Evolutionary conservation across 2,888 invertebrate species (phyloP), one percentile per base, ranked within the genome.

Genomic region (Polietes domitor): DNA sequence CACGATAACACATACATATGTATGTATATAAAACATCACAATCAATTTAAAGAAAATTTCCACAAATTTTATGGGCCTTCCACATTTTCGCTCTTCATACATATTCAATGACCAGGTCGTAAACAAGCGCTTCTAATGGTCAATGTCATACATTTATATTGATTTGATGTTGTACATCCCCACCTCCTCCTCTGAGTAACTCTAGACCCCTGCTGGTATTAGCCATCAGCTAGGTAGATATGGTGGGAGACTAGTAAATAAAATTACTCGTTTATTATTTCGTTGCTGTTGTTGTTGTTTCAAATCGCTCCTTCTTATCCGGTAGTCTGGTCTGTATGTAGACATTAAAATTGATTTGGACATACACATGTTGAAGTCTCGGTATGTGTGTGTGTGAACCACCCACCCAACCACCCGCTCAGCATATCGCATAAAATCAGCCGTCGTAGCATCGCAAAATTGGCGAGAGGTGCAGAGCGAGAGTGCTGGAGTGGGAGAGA

Each of bases 321-420:
- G 15, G 24, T 15, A 15, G 65, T 65, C 10, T 65, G 17, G 65
- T 10, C 24, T 21, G 61, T 32, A 19, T 43, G 24, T 68, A 68
- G 68, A 61, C 68, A 80, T 63, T 73, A 63, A 50, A 79, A 74
- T 80, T 80, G 47, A 83, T 78, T 80, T 68, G 65, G 65, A 74
- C 77, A 75, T 80, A 55, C 21, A 6, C 21, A 10, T 32, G 4
- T 9, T 4, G 4, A 32, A 4, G 32, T 32, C 9, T 47, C 75
- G 7, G 47, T 50, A 71, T 80, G 19, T 24, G 58, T 26, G 58
- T 15, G 26, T 58, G 26, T 15, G 9, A 26, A 17, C 3, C 58
- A 19, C 26, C 21, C 50, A 75, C 12, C 17, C 37, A 53, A 17
- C 61, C 61, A 32, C 28, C 32, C n/a, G 15, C 61, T 32, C 5